Evolutionary conservation across 2,797 vertebrate species (phyloP).

Genomic region (Chaetodon trifasciatus): DNA sequence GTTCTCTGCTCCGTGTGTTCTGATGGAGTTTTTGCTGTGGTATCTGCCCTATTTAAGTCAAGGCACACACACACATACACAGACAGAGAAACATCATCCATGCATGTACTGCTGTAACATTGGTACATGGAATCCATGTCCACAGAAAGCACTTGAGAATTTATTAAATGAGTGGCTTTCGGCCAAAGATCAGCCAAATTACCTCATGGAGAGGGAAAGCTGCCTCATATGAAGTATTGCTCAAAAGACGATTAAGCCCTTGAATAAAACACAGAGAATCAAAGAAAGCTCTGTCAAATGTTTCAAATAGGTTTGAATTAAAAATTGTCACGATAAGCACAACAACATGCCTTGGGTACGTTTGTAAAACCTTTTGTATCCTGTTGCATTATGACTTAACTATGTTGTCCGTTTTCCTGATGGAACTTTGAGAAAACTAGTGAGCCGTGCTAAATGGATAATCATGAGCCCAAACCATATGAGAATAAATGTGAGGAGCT

Average conservation of each 20-base stretch:
- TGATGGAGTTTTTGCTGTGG: constrained; percentile 94
- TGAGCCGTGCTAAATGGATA: not conserved
- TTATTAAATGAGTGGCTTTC: not conserved
- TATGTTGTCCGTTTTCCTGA: not conserved
- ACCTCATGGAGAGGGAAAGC: constrained; percentile 97
- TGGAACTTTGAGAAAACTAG: not conserved
- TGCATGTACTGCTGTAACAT: not conserved
- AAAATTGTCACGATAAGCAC: not conserved
- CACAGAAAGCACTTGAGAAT: not conserved
- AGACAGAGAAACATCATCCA: not conserved
- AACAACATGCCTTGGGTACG: not conserved
- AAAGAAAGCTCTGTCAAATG: not conserved
- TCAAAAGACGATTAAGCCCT: constrained; percentile 95
- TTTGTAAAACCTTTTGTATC: not conserved
- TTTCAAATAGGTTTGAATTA: not conserved
- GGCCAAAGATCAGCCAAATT: constrained; percentile 49
- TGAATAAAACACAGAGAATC: constrained; percentile 23
- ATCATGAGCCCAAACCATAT: not conserved
- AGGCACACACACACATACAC: not conserved
- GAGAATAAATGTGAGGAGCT: not conserved
- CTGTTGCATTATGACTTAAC: no score
- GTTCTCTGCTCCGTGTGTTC: constrained; percentile 93
- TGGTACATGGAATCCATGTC: not conserved
- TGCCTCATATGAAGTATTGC: constrained; percentile 94
- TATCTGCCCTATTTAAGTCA: constrained; percentile 89